Conservation (phyloP, 1,140 invertebrate genomes). For the Monochamus saltuarius region DNA sequence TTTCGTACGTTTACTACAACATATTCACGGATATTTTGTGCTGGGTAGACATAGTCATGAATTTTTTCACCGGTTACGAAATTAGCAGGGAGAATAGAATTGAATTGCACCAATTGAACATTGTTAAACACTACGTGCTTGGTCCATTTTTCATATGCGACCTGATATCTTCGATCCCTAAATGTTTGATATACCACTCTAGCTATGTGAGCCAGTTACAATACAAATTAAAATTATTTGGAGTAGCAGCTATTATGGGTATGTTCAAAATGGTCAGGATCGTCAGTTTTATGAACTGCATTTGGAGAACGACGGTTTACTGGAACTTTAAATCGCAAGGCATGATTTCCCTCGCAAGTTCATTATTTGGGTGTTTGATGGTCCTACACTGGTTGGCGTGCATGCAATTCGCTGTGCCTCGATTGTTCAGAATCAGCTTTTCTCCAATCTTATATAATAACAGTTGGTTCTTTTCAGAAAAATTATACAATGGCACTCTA, state of each 20-base stretch:
- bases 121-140: neutral
- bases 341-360: neutral
- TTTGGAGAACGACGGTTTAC: neutral
- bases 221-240: neutral
- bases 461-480: neutral
- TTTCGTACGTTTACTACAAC: neutral
- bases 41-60: neutral
- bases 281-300: neutral
- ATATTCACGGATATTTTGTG: neutral
- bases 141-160: neutral
- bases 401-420: neutral
- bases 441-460: neutral
- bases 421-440: neutral
- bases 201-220: neutral
- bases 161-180: neutral
- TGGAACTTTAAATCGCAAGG: neutral
- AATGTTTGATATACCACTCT: neutral
- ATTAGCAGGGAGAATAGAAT: neutral
- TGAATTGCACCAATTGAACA: neutral
- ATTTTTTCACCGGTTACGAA: conserved; percentile 1
- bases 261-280: neutral
- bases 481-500: neutral
- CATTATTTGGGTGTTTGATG: neutral
- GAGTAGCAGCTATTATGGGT: neutral
- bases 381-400: neutral